These are phyloP conservation scores for Aleadryas rufinucha DNA, from an alignment of 2,113 vertebrate species.

Conservation along the genomic window DNA sequence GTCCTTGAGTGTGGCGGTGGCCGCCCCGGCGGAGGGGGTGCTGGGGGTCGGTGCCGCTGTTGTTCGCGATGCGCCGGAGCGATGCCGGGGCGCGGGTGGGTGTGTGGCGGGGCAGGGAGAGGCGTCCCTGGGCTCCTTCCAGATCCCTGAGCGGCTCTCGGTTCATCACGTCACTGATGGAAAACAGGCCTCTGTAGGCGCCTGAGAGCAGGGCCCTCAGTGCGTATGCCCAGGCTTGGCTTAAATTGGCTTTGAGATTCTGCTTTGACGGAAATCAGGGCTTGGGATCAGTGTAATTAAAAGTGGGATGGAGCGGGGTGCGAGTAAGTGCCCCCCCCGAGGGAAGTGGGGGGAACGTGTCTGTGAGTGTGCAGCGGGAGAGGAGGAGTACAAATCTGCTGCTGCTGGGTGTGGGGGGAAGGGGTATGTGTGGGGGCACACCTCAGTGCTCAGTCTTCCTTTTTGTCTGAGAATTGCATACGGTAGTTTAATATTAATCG, in stretches of 20 bases:
- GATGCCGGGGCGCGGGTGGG: not conserved
- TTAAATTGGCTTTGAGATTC: not conserved
- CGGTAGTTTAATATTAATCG: constrained; percentile 48
- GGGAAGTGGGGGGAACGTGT: not conserved
- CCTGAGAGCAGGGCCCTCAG: not conserved
- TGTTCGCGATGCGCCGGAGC: not conserved
- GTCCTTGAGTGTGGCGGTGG: too few species aligned
- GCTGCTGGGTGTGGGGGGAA: not conserved
- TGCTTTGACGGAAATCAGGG: not conserved
- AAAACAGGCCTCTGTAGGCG: constrained; percentile 7
- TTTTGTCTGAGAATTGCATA: not conserved
- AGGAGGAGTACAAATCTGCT: not conserved
- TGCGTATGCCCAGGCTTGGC: not conserved
- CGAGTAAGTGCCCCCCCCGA: too few species aligned
- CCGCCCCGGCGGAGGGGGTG: not conserved
- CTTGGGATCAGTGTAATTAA: not conserved
- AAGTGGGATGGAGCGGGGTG: not conserved
- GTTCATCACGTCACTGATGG: not conserved
- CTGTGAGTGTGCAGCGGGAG: not conserved
- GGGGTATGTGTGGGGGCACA: not conserved
- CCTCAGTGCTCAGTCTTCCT: not conserved
- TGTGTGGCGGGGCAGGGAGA: not conserved
- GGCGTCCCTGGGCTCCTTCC: not conserved
- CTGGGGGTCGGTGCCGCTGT: not conserved
- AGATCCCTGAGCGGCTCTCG: not conserved